Base-by-base conservation (phyloP, 2,113 vertebrate genomes). In the Scalopus aquaticus region DNA sequence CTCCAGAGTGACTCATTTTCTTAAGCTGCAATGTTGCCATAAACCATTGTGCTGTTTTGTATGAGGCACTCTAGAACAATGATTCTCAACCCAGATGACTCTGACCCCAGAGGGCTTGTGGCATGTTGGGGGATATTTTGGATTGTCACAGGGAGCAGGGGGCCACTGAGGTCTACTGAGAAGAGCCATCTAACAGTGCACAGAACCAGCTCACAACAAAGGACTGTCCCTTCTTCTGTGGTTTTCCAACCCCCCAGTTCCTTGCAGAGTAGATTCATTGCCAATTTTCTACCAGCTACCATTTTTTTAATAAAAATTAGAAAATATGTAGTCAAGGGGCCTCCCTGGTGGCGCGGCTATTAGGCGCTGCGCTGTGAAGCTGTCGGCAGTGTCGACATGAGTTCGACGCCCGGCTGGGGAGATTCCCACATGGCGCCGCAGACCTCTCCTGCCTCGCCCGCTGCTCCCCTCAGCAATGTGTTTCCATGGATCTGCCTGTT, bases 301-400 rank as follows among this genome's bases (percentile, higher is more conserved):
- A 24, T 24, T 67, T 86, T 51, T 92, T 62, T 80, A 90, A 91
- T 67, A 42, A 79, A 80, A 81, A 95, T 7, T 15, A 74, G 83
- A 72, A 54, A 58, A 64, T 58, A 62, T 49, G 44, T 0, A 62
- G 24, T 46, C 84, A 77, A 22, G n/a, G n/a, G n/a, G n/a, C n/a
- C n/a, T n/a, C n/a, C n/a, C n/a, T n/a, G n/a, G n/a, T n/a, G n/a
- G n/a, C n/a, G n/a, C n/a, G n/a, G n/a, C n/a, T n/a, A n/a, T n/a
- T n/a, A n/a, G n/a, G n/a, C n/a, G n/a, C n/a, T n/a, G n/a, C n/a
- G n/a, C n/a, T n/a, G n/a, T n/a, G n/a, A n/a, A n/a, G n/a, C n/a
- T n/a, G n/a, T n/a, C n/a, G n/a, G n/a, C n/a, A n/a, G n/a, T n/a
- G n/a, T n/a, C n/a, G n/a, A n/a, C n/a, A n/a, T n/a, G n/a, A n/a